These are phyloP conservation scores for Dreissena polymorpha DNA, from an alignment of 1,140 invertebrate genomes.

Conservation along the genomic window DNA sequence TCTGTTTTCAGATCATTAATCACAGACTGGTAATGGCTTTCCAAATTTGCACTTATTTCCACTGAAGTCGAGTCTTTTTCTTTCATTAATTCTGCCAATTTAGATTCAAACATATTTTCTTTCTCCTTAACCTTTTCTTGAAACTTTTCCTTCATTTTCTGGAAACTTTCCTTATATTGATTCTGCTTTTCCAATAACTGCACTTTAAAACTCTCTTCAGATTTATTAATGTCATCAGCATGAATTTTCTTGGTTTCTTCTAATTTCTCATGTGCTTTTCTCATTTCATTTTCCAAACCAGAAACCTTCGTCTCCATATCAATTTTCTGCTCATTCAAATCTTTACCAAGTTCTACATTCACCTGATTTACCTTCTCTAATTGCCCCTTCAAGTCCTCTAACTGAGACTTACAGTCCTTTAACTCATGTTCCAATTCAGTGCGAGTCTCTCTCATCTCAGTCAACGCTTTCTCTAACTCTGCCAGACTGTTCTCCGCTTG, in stretches of 20 bases:
- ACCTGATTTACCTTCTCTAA: slow-evolving; percentile 40
- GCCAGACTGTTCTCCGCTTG: slow-evolving; percentile 51
- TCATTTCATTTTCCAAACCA: slow-evolving; percentile 32
- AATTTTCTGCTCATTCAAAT: slow-evolving; percentile 48
- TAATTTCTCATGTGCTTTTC: background rate
- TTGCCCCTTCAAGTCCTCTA: background rate
- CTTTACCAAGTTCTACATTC: slow-evolving; percentile 18
- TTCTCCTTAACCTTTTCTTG: slow-evolving; percentile 72
- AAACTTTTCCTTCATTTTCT: slow-evolving; percentile 72
- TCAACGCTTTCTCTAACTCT: slow-evolving; percentile 56
- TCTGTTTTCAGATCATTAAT: slow-evolving; percentile 60
- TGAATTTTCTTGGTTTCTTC: slow-evolving; percentile 35
- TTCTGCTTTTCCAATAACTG: slow-evolving; percentile 69
- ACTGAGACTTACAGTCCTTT: too few species aligned
- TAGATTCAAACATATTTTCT: slow-evolving; percentile 70
- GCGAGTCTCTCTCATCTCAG: slow-evolving; percentile 1
- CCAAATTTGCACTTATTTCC: slow-evolving; percentile 64
- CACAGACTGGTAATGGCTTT: slow-evolving; percentile 65
- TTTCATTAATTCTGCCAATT: slow-evolving; percentile 62
- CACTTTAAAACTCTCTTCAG: slow-evolving; percentile 68
- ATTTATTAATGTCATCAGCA: slow-evolving; percentile 48
- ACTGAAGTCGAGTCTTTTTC: slow-evolving; percentile 67
- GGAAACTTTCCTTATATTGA: slow-evolving; percentile 69
- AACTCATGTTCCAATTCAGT: too few species aligned
- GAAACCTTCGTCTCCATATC: slow-evolving; percentile 4